Conservation (phyloP, 2,888 invertebrate species). For the Poecilus cupreus region DNA sequence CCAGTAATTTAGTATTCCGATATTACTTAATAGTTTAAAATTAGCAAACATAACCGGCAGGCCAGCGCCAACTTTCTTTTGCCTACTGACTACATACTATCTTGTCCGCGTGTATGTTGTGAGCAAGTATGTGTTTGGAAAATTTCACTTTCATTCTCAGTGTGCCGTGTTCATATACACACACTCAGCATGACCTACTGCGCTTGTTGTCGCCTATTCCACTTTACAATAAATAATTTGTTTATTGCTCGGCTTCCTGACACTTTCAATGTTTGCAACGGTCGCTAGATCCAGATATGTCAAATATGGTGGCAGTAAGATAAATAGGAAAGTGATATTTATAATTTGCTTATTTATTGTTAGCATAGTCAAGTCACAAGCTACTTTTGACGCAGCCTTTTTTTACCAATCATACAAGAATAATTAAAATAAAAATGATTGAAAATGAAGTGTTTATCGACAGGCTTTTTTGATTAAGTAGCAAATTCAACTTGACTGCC, state of each 20-base stretch:
- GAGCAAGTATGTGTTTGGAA: not conserved
- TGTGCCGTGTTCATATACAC: not conserved
- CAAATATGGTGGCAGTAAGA: not conserved
- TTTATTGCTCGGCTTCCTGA: conserved; percentile 32
- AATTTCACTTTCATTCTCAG: conserved; percentile 30
- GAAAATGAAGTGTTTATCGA: no score
- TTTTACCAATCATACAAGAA: no score
- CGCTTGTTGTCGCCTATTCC: conserved; percentile 29
- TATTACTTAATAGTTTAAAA: conserved; percentile 42
- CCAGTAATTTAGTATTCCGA: conserved; percentile 34
- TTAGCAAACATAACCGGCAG: conserved; percentile 34
- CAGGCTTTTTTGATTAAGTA: no score
- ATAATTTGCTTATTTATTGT: no score
- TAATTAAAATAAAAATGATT: no score
- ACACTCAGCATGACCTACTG: conserved; percentile 23
- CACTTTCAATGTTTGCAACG: not conserved
- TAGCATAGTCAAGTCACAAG: no score
- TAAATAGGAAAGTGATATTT: no score
- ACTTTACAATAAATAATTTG: conserved; percentile 23
- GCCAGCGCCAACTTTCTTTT: conserved; percentile 31
- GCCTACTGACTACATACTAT: conserved; percentile 14
- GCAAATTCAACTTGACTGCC: no score
- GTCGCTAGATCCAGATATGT: not conserved
- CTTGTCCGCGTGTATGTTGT: not conserved
- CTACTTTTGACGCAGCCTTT: not conserved